A percentile compares a stretch with the other conserved stretches of the same genome.
Evolutionary conservation across 2,113 vertebrate species (phyloP).

Genomic region (Scytalopus superciliaris): DNA sequence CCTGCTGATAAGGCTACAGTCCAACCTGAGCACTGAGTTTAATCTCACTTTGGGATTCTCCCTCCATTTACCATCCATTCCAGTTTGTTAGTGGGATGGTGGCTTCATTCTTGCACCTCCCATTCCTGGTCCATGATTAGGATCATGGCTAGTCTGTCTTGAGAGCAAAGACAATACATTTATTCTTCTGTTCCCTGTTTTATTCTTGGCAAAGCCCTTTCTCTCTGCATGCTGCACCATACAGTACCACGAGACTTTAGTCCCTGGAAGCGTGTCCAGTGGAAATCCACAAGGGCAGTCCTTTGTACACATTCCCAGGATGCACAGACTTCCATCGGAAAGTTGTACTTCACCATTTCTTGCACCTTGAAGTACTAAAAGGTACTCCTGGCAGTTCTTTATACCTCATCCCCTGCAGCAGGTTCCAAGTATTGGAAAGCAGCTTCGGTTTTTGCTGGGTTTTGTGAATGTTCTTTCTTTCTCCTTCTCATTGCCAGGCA

Average conservation of each 20-base stretch:
- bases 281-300: neutral
- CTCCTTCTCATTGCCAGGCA: neutral
- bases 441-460: neutral
- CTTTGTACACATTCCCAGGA: neutral
- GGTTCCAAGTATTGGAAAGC: neutral
- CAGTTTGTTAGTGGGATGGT: neutral
- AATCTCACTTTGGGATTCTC: neutral
- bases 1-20: too few species aligned
- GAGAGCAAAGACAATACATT: neutral
- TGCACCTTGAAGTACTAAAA: neutral
- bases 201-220: neutral
- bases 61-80: neutral
- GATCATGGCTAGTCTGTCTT: neutral
- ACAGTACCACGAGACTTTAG: neutral
- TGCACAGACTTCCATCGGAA: neutral
- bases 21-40: neutral
- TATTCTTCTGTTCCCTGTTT: neutral
- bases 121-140: neutral
- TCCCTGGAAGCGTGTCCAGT: neutral
- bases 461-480: neutral
- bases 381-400: neutral
- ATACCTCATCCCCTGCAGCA: neutral
- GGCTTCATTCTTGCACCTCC: neutral
- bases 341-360: neutral
- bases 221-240: neutral